Conservation (phyloP, 1,140 invertebrate genomes). For the Agraylea sexmaculata region DNA sequence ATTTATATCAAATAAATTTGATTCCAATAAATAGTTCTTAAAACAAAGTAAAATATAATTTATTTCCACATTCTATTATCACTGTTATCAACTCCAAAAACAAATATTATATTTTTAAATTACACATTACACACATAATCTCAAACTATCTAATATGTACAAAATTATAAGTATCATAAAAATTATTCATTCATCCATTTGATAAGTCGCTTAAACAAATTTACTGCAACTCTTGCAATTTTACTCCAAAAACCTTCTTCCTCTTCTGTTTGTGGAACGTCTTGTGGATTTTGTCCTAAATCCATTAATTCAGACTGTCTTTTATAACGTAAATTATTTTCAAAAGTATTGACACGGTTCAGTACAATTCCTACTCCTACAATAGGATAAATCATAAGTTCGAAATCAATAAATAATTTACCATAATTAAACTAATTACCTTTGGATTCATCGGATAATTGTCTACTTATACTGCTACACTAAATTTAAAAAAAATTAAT, state of each 20-base stretch:
- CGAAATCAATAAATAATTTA: conserved; percentile 1
- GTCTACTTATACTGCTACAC: too few species aligned
- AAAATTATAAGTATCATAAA: background rate
- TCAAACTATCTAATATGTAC: background rate
- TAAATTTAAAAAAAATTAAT: too few species aligned
- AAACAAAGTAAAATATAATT: background rate
- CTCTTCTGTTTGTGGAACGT: conserved; percentile 6
- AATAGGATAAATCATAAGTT: background rate
- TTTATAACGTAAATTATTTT: conserved; percentile 5
- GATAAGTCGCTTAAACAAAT: conserved; percentile 17
- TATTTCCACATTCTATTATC: background rate
- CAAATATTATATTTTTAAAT: background rate
- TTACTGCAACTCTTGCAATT: conserved; percentile 17
- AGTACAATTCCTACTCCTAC: background rate
- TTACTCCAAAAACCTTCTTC: conserved; percentile 19
- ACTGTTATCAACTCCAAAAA: too few species aligned
- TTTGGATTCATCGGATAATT: too few species aligned
- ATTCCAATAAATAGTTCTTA: conserved; percentile 5
- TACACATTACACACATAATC: conserved; percentile 1
- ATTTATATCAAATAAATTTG: background rate
- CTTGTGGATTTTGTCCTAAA: conserved; percentile 6
- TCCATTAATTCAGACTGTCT: conserved; percentile 18
- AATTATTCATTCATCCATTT: conserved; percentile 20
- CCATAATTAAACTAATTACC: too few species aligned
- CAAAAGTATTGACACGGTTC: background rate